Evolutionary conservation across 2,797 vertebrate genomes (phyloP).

Genomic region (Ispidina picta): DNA sequence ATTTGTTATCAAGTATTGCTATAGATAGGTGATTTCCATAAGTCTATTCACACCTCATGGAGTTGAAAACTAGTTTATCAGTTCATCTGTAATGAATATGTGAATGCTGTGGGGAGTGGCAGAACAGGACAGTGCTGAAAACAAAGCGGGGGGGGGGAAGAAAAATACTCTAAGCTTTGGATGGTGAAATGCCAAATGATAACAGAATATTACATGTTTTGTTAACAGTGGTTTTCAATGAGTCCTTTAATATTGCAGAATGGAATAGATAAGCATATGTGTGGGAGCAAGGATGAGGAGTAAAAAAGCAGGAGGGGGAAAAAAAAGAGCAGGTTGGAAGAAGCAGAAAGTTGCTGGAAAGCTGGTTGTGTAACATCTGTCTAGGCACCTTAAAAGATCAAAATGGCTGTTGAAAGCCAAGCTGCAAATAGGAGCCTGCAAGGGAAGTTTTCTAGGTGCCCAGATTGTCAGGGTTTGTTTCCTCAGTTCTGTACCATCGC

Average conservation of each 20-base stretch:
- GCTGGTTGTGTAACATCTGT: neutral
- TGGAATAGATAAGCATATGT: conserved; percentile 20
- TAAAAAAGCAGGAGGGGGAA: neutral
- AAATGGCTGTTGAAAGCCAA: conserved; percentile 19
- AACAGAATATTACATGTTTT: conserved; percentile 51
- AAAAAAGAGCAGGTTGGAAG: neutral
- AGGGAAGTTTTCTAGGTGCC: neutral
- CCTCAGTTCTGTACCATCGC: neutral
- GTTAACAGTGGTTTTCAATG: conserved; percentile 14
- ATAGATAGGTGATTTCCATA: conserved; percentile 53
- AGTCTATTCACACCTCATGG: conserved; percentile 40
- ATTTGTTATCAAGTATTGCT: conserved; percentile 47
- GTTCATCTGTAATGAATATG: conserved; percentile 38
- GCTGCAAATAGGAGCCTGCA: neutral
- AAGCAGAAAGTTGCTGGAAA: conserved; percentile 13
- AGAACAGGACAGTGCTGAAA: conserved; percentile 25
- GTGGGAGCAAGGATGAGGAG: neutral
- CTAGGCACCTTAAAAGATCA: neutral
- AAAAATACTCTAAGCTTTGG: conserved; percentile 16
- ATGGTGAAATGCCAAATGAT: conserved; percentile 46
- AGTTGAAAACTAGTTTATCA: conserved; percentile 51
- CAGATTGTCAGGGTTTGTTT: neutral
- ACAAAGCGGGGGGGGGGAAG: neutral
- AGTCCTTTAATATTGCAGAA: conserved; percentile 20
- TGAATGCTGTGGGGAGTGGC: neutral